phyloP scores from a whole-genome alignment of 2,113 vertebrate species.

The Pachyramphus minor region DNA sequence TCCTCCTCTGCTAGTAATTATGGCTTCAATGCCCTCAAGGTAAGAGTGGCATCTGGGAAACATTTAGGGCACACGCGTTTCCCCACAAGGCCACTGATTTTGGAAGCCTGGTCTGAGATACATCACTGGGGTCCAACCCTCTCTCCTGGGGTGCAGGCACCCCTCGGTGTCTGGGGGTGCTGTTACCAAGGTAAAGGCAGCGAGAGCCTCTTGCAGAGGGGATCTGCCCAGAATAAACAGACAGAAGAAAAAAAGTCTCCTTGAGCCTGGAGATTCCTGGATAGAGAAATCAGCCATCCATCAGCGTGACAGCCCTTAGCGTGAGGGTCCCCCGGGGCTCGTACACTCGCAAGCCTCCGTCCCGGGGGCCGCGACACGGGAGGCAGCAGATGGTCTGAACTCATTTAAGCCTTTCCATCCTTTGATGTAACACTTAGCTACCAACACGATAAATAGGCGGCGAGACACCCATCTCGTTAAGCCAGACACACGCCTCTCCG shows the following conservation, averaged over 20 bases:
- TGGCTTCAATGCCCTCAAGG: not conserved
- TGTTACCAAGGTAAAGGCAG: not conserved
- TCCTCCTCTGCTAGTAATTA: not conserved
- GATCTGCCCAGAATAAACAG: not conserved
- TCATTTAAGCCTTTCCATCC: constrained; percentile 27
- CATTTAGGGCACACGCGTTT: not conserved
- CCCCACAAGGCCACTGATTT: not conserved
- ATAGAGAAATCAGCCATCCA: constrained; percentile 11
- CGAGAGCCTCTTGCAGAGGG: rapidly evolving
- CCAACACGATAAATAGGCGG: not conserved
- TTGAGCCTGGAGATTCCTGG: not conserved
- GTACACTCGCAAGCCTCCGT: not conserved
- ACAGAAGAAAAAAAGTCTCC: not conserved
- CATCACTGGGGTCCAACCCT: not conserved
- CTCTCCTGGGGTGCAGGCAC: not conserved
- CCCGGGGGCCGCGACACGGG: not conserved
- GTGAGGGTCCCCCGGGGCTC: not conserved
- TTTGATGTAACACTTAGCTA: constrained; percentile 35
- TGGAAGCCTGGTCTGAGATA: not conserved
- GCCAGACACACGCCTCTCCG: not conserved
- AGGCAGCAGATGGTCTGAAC: constrained; percentile 36
- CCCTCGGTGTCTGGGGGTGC: rapidly evolving
- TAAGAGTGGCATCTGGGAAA: not conserved
- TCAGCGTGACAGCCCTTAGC: constrained; percentile 12
- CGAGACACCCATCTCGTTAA: constrained; percentile 35